A percentile compares a stretch with the other conserved stretches of the same genome.
These are phyloP conservation scores for Apamea anceps DNA, from an alignment of 2,888 invertebrate species.

Conservation along the genomic window DNA sequence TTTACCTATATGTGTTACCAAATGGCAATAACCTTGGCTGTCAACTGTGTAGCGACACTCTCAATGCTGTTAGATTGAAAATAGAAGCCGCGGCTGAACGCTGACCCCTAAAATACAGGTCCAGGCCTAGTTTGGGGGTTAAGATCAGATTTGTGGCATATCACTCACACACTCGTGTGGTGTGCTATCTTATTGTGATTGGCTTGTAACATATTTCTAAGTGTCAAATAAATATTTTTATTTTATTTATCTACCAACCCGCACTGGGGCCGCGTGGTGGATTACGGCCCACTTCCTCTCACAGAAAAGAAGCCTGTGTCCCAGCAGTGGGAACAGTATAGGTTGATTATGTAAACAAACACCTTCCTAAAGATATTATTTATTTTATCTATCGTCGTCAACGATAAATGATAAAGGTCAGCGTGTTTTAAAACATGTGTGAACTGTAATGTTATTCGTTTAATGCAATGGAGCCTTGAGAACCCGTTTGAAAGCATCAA, in stretches of 20 bases:
- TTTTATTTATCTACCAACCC: neutral
- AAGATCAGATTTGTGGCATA: too few relatives aligned
- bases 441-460: slow-evolving; percentile 36
- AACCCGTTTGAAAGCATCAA: slow-evolving; percentile 52
- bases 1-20: too few relatives aligned
- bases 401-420: slow-evolving; percentile 48
- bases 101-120: too few relatives aligned
- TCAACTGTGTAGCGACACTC: too few relatives aligned
- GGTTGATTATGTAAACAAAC: slow-evolving; percentile 10
- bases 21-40: too few relatives aligned
- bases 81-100: too few relatives aligned
- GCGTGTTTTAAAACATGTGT: slow-evolving; percentile 22
- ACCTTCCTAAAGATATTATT: neutral
- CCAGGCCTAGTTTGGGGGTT: too few relatives aligned
- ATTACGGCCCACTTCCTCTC: neutral
- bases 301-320: neutral
- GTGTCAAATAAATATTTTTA: too few relatives aligned
- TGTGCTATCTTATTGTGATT: too few relatives aligned
- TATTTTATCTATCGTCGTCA: slow-evolving; percentile 23
- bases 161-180: too few relatives aligned
- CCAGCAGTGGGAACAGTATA: neutral
- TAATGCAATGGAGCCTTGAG: slow-evolving; percentile 46
- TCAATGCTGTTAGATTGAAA: too few relatives aligned
- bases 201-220: too few relatives aligned
- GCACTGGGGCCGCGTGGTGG: neutral